Evolutionary conservation across 2,888 invertebrate genomes (phyloP).

Genomic region (Ashinkailepas kermadecensis): DNA sequence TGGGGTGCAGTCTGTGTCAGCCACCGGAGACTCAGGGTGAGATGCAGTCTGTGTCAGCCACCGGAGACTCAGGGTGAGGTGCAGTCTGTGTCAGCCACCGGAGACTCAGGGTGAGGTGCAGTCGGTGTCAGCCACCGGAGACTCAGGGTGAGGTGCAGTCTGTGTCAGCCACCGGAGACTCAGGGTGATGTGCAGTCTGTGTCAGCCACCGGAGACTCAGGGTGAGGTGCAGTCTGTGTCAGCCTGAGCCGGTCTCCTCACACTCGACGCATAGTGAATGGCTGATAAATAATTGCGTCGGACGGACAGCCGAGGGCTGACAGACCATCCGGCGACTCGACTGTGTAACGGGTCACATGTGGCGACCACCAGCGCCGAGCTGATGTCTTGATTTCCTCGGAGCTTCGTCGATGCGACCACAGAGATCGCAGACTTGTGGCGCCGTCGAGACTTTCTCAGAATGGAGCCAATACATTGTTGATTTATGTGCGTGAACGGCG

Average conservation of each 20-base stretch:
- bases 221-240: not conserved
- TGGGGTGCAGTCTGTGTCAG: too few relatives aligned
- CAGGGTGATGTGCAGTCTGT: too few relatives aligned
- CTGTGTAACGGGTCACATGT: not conserved
- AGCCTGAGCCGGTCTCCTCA: not conserved
- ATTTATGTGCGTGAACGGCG: not conserved
- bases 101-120: too few relatives aligned
- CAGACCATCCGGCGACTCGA: too few relatives aligned
- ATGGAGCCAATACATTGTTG: not conserved
- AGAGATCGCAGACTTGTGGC: not conserved
- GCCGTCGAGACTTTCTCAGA: not conserved
- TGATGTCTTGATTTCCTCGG: constrained; percentile 2
- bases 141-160: too few relatives aligned
- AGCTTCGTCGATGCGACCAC: not conserved
- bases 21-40: too few relatives aligned
- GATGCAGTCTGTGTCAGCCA: too few relatives aligned
- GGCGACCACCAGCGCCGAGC: not conserved
- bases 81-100: too few relatives aligned
- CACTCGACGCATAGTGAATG: not conserved
- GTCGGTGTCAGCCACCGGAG: too few relatives aligned
- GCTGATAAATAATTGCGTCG: not conserved
- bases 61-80: too few relatives aligned
- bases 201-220: too few relatives aligned
- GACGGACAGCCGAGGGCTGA: not conserved
- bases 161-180: too few relatives aligned